Conservation (phyloP, 2,113 vertebrate species). For the Prochilodus magdalenae region DNA sequence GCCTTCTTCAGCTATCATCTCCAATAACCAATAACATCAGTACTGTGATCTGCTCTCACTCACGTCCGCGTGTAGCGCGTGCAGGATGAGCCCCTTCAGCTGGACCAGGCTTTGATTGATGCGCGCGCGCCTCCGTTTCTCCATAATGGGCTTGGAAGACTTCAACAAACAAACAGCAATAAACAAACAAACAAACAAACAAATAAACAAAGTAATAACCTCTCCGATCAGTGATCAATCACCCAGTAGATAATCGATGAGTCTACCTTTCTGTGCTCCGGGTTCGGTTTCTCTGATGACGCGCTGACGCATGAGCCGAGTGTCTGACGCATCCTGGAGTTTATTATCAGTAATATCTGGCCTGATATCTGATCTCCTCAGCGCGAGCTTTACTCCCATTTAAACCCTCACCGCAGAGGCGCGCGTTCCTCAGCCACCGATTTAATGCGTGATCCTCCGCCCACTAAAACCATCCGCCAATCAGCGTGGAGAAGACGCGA, state of each 20-base stretch:
- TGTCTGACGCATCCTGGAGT: too few relatives aligned
- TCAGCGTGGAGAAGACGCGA: constrained; percentile 73
- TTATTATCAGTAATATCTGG: too few relatives aligned
- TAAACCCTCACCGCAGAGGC: too few relatives aligned
- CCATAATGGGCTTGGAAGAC: constrained; percentile 93
- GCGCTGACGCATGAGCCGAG: too few relatives aligned
- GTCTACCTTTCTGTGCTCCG: too few relatives aligned
- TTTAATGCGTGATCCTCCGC: constrained; percentile 85
- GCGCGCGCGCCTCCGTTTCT: constrained; percentile 87
- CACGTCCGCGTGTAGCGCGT: constrained; percentile 92
- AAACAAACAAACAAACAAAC: not conserved
- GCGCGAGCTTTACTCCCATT: too few relatives aligned
- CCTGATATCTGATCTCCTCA: too few relatives aligned
- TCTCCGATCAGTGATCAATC: not conserved
- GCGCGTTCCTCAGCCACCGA: not conserved
- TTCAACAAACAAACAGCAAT: constrained; percentile 43
- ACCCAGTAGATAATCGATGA: not conserved
- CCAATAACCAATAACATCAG: not conserved
- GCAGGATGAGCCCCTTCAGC: constrained; percentile 88
- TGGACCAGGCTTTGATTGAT: constrained; percentile 90
- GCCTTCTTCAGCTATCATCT: not conserved
- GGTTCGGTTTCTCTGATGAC: too few relatives aligned
- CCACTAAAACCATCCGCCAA: constrained; percentile 85
- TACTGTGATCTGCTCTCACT: not conserved
- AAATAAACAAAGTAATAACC: not conserved